Base-by-base conservation (phyloP, 2,797 vertebrate species). In the Merluccius polli region DNA sequence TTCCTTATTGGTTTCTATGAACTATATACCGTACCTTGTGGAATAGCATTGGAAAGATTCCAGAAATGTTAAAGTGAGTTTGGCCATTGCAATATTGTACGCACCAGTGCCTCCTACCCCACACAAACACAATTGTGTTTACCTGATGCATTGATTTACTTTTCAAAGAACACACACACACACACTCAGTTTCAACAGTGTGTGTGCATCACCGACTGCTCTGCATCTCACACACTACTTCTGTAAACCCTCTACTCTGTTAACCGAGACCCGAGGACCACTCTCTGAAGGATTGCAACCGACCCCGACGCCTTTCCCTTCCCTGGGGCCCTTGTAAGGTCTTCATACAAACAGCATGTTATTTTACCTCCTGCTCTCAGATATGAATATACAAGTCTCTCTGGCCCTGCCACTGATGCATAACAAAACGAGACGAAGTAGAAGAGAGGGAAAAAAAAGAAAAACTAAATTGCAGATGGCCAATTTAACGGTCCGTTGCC, bases 401-500 rank as follows among this genome's bases (percentile, higher is more conserved):
- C 52, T 59, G 21, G 52, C 52, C 21, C n/a, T 24, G 52, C 52
- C 5, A n/a, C 52, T 13, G 10, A 68, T 13, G 65, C 65, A 68
- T 15, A 68, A 68, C 65, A 31, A 59, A 59, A 59, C 36, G 4
- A 59, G 52, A 59, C 52, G 9, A 7, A 8, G 52, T 59, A n/a
- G 52, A 59, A n/a, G 52, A 1, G 21, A 13, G 52, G 10, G 21
- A 15, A 31, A 48, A 67, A 48, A 73, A 18, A 75, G 18, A 59
- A 32, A 74, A n/a, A 9, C 70, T 24, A 85, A 86, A 85, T 77
- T 84, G 87, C 82, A 90, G 86, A 79, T 78, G 87, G 87, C 79
- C 86, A 85, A 88, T 91, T 90, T 90, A 89, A 88, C 76, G 75
- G 79, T 85, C 41, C 35, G 83, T 75, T 88, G 87, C 85, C 79